phyloP scores from a whole-genome alignment of 2,113 vertebrate genomes.

The Sinocyclocheilus rhinocerous region DNA sequence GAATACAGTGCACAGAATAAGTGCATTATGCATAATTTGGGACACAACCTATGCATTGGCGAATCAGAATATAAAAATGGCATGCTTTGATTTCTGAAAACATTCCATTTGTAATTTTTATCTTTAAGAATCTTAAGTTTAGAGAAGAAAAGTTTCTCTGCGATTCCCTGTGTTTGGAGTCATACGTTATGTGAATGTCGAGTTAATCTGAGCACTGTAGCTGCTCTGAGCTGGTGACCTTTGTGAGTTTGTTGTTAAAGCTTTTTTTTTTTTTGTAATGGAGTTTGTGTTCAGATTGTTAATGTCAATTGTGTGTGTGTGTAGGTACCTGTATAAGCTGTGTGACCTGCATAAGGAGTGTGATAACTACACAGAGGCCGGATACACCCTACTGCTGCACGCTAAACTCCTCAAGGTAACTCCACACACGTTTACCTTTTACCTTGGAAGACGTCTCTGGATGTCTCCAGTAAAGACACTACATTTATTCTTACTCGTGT shows the following conservation, averaged over 20 bases:
- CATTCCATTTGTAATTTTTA: not conserved
- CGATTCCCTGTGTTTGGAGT: not conserved
- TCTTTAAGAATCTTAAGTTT: not conserved
- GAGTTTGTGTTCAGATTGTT: slow-evolving; percentile 15
- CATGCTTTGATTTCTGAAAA: not conserved
- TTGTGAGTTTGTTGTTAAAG: not conserved
- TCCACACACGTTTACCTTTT: not conserved
- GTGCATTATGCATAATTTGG: too few species aligned
- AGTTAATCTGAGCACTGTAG: not conserved
- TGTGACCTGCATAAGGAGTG: slow-evolving; percentile 98
- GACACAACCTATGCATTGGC: not conserved
- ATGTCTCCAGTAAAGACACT: not conserved
- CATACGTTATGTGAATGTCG: not conserved
- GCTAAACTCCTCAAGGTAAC: slow-evolving; percentile 94
- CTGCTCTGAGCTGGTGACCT: not conserved
- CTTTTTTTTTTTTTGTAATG: not conserved
- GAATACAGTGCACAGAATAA: too few species aligned
- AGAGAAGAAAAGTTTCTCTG: not conserved
- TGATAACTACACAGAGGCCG: slow-evolving; percentile 97
- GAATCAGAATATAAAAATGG: not conserved
- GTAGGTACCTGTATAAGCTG: slow-evolving; percentile 96
- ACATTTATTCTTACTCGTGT: not conserved
- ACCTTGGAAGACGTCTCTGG: not conserved
- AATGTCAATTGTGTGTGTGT: slow-evolving; percentile 13
- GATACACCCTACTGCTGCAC: slow-evolving; percentile 94